Conservation (phyloP, 2,888 invertebrate species). For the Myopa testacea region DNA sequence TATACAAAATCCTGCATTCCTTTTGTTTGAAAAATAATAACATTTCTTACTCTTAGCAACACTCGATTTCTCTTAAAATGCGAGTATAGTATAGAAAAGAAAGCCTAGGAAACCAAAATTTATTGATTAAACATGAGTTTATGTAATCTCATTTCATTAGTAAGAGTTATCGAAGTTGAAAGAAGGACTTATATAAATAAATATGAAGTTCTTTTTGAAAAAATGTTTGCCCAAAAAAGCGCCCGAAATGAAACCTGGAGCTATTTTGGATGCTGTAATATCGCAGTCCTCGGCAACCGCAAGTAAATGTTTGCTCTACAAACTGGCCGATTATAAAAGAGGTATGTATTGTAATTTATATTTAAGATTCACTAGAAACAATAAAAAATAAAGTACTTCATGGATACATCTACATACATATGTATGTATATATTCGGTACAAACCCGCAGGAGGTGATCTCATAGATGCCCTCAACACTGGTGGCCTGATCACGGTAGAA, state of each 20-base stretch:
- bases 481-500: conserved; percentile 86
- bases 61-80: too few species aligned
- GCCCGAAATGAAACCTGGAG: conserved; percentile 72
- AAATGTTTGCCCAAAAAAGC: conserved; percentile 67
- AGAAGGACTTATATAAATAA: background rate
- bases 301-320: conserved; percentile 88
- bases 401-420: background rate
- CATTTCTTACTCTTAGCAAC: too few species aligned
- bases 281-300: conserved; percentile 85
- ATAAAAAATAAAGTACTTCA: background rate
- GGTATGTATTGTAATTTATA: conserved; percentile 68
- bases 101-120: background rate
- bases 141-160: too few species aligned
- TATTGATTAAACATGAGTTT: conserved; percentile 18
- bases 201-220: conserved; percentile 63
- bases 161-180: too few species aligned
- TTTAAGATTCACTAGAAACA: background rate
- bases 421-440: too few species aligned
- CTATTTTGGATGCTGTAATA: conserved; percentile 89
- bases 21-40: too few species aligned
- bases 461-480: conserved; percentile 86
- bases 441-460: conserved; percentile 80
- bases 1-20: too few species aligned
- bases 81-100: too few species aligned
- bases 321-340: conserved; percentile 90